Percentiles rank a stretch among this genome's conserved stretches.
Conservation (phyloP, 2,113 vertebrate genomes). For the Catharus minimus region DNA sequence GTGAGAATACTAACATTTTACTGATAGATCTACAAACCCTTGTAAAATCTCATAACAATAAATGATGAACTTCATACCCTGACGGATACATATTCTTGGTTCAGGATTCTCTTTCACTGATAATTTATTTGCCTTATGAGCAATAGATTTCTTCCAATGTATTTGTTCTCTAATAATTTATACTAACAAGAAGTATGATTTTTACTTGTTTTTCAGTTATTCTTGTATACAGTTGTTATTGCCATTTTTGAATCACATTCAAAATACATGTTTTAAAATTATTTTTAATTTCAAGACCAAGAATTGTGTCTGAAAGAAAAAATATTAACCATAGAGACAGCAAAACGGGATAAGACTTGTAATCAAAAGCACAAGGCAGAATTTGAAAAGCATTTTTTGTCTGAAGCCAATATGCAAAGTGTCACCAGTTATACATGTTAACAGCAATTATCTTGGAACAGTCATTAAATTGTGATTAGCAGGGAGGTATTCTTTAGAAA, state of each 20-base stretch:
- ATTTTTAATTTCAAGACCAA: conserved; percentile 5
- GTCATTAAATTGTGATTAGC: conserved; percentile 44
- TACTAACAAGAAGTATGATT: not conserved
- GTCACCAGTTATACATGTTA: conserved; percentile 39
- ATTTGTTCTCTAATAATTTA: not conserved
- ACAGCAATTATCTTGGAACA: conserved; percentile 39
- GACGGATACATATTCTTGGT: not conserved
- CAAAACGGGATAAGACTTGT: not conserved
- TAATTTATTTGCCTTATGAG: not conserved
- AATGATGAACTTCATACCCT: not conserved
- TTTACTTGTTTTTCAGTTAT: not conserved
- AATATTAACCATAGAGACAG: not conserved
- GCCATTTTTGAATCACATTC: not conserved
- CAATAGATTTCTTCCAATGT: not conserved
- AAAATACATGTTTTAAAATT: not conserved
- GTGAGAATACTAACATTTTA: not conserved
- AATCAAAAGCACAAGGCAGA: conserved; percentile 23
- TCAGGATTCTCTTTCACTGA: not conserved
- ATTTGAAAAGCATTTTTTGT: conserved; percentile 16
- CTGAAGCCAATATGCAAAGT: conserved; percentile 8
- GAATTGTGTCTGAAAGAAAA: not conserved
- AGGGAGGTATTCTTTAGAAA: conserved; percentile 37
- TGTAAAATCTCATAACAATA: not conserved
- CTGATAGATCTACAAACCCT: not conserved
- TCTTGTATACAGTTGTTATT: not conserved